Evolutionary conservation across 1,140 invertebrate species (phyloP).

Genomic region (Bombus pascuorum): DNA sequence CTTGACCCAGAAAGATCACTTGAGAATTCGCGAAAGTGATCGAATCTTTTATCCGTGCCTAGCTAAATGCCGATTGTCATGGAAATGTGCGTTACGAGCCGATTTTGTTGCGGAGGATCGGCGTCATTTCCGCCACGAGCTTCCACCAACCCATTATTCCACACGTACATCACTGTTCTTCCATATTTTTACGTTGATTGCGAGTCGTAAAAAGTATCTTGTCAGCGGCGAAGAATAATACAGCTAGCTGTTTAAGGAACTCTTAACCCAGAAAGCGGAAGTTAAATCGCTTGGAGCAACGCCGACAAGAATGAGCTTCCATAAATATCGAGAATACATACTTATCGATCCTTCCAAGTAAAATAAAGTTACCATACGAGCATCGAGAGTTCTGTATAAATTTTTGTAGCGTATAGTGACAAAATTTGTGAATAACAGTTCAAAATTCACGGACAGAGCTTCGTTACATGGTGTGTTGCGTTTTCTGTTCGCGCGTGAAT

Average conservation of each 20-base stretch:
- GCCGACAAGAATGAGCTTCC: background rate
- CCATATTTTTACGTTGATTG: background rate
- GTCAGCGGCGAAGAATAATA: background rate
- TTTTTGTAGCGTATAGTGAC: background rate
- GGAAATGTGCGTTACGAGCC: background rate
- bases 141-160: too few relatives aligned
- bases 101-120: background rate
- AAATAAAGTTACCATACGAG: background rate
- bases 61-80: conserved; percentile 18
- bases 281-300: background rate
- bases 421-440: background rate
- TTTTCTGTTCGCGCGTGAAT: background rate
- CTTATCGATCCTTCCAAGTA: background rate
- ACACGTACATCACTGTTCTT: too few relatives aligned
- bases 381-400: background rate
- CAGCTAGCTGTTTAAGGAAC: conserved; percentile 10
- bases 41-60: conserved; percentile 12
- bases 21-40: conserved; percentile 45
- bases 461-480: background rate
- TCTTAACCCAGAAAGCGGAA: conserved; percentile 24
- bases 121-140: background rate
- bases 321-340: background rate
- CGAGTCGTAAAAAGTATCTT: background rate
- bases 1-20: conserved; percentile 44
- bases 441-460: background rate